Evolutionary conservation across 2,888 invertebrate genomes (phyloP).

Genomic region (Nephrotoma appendiculata): DNA sequence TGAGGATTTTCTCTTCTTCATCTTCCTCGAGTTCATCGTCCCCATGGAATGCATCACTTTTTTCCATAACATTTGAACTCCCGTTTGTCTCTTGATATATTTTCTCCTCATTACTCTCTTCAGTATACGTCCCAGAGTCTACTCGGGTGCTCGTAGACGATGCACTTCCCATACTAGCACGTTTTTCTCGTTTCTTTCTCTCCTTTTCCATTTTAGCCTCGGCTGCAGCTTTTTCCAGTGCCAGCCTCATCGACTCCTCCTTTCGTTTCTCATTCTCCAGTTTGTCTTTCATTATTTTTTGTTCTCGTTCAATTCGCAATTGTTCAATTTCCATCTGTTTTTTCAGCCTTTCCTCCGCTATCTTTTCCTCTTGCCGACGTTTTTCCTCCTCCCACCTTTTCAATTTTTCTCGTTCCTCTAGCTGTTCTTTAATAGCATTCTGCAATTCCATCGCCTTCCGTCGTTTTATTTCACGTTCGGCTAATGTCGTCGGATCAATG

Average conservation of each 20-base stretch:
- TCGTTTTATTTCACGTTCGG: constrained; percentile 67
- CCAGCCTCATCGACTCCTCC: constrained; percentile 59
- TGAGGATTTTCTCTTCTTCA: constrained; percentile 27
- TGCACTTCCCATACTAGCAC: constrained; percentile 9
- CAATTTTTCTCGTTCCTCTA: constrained; percentile 65
- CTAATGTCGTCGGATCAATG: constrained; percentile 61
- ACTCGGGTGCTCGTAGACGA: not conserved
- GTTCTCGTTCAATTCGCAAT: constrained; percentile 56
- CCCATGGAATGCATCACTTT: not conserved
- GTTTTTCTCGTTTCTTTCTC: constrained; percentile 29
- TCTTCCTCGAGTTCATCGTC: constrained; percentile 9
- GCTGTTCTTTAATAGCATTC: constrained; percentile 67
- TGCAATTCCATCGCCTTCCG: constrained; percentile 77
- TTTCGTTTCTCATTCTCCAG: constrained; percentile 57
- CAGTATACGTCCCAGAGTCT: constrained; percentile 26
- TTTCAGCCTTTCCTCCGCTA: constrained; percentile 64
- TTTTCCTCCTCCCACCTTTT: constrained; percentile 63
- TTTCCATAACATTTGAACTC: not conserved
- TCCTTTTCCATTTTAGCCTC: constrained; percentile 54
- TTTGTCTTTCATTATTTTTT: constrained; percentile 46
- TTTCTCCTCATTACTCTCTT: constrained; percentile 11
- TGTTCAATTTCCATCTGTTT: constrained; percentile 58
- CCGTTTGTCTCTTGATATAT: constrained; percentile 8
- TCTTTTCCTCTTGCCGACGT: constrained; percentile 57
- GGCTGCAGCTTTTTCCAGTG: constrained; percentile 62